Percentiles rank a stretch among this genome's conserved stretches.
These are phyloP conservation scores for Tricholaema leucomelas DNA, from an alignment of 2,113 vertebrate genomes.

Conservation along the genomic window DNA sequence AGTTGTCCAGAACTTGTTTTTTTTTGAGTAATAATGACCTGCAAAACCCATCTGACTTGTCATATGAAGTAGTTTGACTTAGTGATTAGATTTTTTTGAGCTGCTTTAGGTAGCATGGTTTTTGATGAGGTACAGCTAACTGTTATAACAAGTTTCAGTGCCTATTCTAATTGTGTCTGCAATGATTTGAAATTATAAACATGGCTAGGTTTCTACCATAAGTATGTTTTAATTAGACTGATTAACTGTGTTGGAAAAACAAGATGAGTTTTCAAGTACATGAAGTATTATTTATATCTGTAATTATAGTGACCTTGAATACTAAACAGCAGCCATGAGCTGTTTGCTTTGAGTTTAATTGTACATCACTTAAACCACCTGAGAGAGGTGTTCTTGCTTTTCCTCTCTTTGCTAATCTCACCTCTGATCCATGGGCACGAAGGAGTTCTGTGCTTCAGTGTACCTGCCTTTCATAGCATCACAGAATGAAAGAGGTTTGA, in stretches of 20 bases:
- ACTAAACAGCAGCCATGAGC: neutral
- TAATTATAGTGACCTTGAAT: neutral
- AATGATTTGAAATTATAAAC: neutral
- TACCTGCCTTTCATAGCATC: neutral
- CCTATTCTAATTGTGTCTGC: neutral
- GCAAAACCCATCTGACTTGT: neutral
- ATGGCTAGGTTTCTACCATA: neutral
- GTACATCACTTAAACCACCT: neutral
- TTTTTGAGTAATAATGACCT: neutral
- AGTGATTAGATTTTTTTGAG: neutral
- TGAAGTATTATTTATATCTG: neutral
- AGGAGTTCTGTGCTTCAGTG: neutral
- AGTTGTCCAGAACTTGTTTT: neutral
- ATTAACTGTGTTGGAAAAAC: neutral
- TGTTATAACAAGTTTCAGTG: neutral
- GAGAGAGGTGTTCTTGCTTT: neutral
- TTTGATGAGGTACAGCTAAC: neutral
- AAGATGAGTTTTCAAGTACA: neutral
- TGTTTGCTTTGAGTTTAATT: neutral
- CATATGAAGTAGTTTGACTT: neutral
- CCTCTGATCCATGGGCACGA: neutral
- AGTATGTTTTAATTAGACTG: neutral
- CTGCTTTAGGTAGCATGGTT: neutral
- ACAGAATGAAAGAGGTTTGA: too few species aligned
- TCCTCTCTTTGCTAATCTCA: neutral